Evolutionary conservation across 1,140 invertebrate genomes (phyloP), one percentile per base, ranked within the genome.

Genomic region (Tachypleus tridentatus): DNA sequence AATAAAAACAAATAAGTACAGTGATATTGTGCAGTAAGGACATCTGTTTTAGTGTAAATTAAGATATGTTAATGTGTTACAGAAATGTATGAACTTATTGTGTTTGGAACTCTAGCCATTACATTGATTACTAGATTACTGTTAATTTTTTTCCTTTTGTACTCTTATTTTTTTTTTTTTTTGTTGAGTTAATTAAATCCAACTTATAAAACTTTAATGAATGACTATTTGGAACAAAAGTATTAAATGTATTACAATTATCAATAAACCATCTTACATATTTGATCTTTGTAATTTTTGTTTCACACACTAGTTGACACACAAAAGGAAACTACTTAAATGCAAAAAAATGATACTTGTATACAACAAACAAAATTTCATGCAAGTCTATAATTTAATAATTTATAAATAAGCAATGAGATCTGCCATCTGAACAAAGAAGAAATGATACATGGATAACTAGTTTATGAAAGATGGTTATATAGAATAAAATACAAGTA

Each of bases 231-330:
- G 7, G n/a, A 7, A 8, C 7, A 8, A n/a, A 54, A 7, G 53
- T 54, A 54, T 8, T n/a, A 54, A 54, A 54, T 8, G 7, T 54
- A 8, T 54, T n/a, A 8, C 3, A 54, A 7, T n/a, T 11, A 60
- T 49, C 51, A 49, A 60, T 49, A 58, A 58, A 58, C 6, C 57
- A 58, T 7, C 57, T 58, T 58, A 10, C 48, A 10, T 58, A n/a
- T 7, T 7, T 7, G 11, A 58, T 54, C 7, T 54, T 8, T 54
- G 53, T 54, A 54, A 3, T 8, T n/a, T n/a, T n/a, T 54, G 7
- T 8, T 8, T n/a, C 53, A 54, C 53, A 56, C 53, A 29, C 2
- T 29, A 29, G 29, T 29, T 29, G 29, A 29, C 29, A 29, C 29
- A 29, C 29, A 29, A 29, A 29, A 29, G 29, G 29, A 29, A 29